Evolutionary conservation across 2,888 invertebrate species (phyloP).

Genomic region (Andrena camellia): DNA sequence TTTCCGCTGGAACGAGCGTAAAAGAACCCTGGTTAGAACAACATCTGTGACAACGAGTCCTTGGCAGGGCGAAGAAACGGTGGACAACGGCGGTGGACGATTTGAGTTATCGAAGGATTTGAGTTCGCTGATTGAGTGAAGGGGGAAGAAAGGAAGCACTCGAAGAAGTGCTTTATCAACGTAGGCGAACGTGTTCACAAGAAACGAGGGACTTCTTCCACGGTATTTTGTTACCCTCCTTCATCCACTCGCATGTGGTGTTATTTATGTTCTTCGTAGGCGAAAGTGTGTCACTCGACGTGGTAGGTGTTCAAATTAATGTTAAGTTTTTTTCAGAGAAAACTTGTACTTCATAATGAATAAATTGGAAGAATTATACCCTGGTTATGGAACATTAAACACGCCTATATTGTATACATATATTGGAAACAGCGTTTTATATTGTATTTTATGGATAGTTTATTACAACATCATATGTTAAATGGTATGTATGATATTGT

Average conservation of each 20-base stretch:
- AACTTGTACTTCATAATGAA: too few species aligned
- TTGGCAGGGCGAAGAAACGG: not conserved
- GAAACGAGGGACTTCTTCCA: not conserved
- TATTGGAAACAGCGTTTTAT: too few species aligned
- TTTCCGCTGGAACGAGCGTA: slow-evolving; percentile 21
- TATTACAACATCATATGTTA: too few species aligned
- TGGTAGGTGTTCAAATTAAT: not conserved
- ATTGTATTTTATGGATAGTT: too few species aligned
- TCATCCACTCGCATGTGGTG: not conserved
- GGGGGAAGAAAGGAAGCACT: slow-evolving; percentile 6
- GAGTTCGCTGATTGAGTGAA: slow-evolving; percentile 1
- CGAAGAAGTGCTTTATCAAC: not conserved
- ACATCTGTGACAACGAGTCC: not conserved
- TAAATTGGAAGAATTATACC: too few species aligned
- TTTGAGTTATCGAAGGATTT: slow-evolving; percentile 21
- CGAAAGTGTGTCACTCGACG: not conserved
- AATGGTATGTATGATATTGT: too few species aligned
- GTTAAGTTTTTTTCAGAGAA: too few species aligned
- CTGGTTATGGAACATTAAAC: too few species aligned
- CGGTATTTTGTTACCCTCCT: not conserved
- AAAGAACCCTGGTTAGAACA: slow-evolving; percentile 10
- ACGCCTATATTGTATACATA: too few species aligned
- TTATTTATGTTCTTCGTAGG: not conserved
- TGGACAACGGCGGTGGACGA: not conserved
- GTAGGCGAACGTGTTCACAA: not conserved